Percentiles rank a stretch among this genome's conserved stretches.
Evolutionary conservation across 2,888 invertebrate species (phyloP).

Genomic region (Calliopum simillimum): DNA sequence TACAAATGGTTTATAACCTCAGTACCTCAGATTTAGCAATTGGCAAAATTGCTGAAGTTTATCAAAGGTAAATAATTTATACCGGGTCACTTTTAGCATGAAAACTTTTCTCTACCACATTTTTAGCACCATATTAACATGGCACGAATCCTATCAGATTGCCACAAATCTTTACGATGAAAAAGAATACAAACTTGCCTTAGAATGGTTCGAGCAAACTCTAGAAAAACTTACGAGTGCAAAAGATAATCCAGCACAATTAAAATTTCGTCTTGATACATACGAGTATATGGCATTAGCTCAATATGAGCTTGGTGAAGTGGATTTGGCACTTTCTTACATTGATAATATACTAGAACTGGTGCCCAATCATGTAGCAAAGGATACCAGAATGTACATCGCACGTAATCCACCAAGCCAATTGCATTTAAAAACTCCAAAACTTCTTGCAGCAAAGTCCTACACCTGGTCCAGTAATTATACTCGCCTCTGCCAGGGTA

Average conservation of each 20-base stretch:
- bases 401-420: background rate
- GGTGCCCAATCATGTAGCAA: slow-evolving; percentile 37
- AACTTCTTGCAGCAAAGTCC: background rate
- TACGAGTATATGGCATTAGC: slow-evolving; percentile 52
- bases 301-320: slow-evolving; percentile 48
- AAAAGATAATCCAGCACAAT: background rate
- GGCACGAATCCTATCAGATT: slow-evolving; percentile 54
- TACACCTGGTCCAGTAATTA: slow-evolving; percentile 41
- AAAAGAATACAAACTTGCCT: slow-evolving; percentile 35
- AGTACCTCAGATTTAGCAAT: slow-evolving; percentile 83
- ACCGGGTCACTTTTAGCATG: no score
- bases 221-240: slow-evolving; percentile 18
- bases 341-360: slow-evolving; percentile 43
- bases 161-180: slow-evolving; percentile 51
- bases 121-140: slow-evolving; percentile 39
- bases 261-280: slow-evolving; percentile 40
- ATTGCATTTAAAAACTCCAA: background rate
- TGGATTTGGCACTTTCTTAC: slow-evolving; percentile 37
- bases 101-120: background rate
- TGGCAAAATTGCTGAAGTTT: slow-evolving; percentile 82
- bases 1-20: slow-evolving; percentile 91
- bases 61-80: slow-evolving; percentile 80
- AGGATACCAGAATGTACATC: slow-evolving; percentile 42
- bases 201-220: slow-evolving; percentile 49
- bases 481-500: slow-evolving; percentile 51